phyloP scores from a whole-genome alignment of 2,888 invertebrate species.

The Cataglyphis cursor region DNA sequence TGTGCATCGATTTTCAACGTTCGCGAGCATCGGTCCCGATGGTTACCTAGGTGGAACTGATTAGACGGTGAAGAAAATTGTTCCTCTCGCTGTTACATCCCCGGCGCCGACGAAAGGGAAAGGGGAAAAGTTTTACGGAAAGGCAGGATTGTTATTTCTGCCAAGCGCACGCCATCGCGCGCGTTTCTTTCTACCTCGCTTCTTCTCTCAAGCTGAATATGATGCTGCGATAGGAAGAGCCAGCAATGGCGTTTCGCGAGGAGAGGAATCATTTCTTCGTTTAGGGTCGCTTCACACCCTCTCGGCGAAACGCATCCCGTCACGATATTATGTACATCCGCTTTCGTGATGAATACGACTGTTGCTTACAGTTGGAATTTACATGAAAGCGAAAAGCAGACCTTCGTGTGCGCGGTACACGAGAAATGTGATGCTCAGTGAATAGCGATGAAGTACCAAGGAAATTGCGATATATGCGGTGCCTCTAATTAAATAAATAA shows the following conservation, averaged over 20 bases:
- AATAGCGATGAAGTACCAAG: conserved; percentile 8
- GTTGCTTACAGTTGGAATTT: conserved; percentile 44
- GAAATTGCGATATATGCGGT: neutral
- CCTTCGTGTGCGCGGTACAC: conserved; percentile 21
- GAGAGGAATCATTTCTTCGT: conserved; percentile 39
- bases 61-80: conserved; percentile 41
- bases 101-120: conserved; percentile 36
- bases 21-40: conserved; percentile 3
- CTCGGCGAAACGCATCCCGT: conserved; percentile 40
- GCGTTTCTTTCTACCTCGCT: neutral
- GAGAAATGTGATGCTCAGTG: conserved; percentile 11
- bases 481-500: conserved; percentile 21
- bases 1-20: conserved; percentile 4
- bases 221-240: conserved; percentile 57
- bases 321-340: conserved; percentile 45
- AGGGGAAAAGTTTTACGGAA: conserved; percentile 45
- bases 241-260: conserved; percentile 16
- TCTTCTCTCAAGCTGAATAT: conserved; percentile 17
- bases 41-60: conserved; percentile 47
- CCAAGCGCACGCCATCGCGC: neutral
- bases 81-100: conserved; percentile 29
- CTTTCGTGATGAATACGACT: conserved; percentile 57
- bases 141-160: conserved; percentile 56
- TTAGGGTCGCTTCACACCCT: conserved; percentile 49
- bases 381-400: conserved; percentile 55